Evolutionary conservation across 2,888 invertebrate species (phyloP), one percentile per base, ranked within the genome.

Genomic region (Scotopteryx bipunctaria): DNA sequence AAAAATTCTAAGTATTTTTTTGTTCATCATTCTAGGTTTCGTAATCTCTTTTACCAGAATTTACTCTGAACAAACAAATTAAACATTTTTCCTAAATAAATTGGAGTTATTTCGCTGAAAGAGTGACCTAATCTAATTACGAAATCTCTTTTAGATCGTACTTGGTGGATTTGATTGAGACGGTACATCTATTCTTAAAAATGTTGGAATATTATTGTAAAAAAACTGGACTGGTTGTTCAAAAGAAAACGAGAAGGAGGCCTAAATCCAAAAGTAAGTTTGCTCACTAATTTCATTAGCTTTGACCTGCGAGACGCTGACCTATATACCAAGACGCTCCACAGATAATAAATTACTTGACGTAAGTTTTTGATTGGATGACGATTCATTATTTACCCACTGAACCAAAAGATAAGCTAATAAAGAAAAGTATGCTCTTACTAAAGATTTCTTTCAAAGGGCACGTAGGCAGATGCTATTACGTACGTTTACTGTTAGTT

Each of bases 101-200:
- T 19, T 47, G 27, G 15, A 29, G 11, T 44, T 43, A 41, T 5
- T 3, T 8, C 29, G 16, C 21, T 13, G 23, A 49, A 44, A 23
- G 29, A n/a, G 38, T 27, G 8, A 13, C 43, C 48, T 43, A 32
- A 44, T 27, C 9, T 51, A 32, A 51, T 45, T 40, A 23, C 35
- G 38, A 17, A 49, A 50, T 59, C 43, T 62, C 41, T 83, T 79
- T 47, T 75, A 96, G 96, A 70, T 91, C 92, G 1, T 98, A 95
- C 81, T 89, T 99, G 59, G 93, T 94, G 61, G 98, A 99, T 86
- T 91, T 99, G 46, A 91, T 98, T 4, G 97, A 98, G 82, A 96
- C 97, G 0, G 94, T 95, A 31, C 98, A 99, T 81, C 91, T 98
- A 54, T 98, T 97, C 79, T 79, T 98, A 53, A 97, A 97, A 92